A percentile compares a stretch with the other conserved stretches of the same genome.
Conservation (phyloP, 2,113 vertebrate genomes). For the Balaeniceps rex region DNA sequence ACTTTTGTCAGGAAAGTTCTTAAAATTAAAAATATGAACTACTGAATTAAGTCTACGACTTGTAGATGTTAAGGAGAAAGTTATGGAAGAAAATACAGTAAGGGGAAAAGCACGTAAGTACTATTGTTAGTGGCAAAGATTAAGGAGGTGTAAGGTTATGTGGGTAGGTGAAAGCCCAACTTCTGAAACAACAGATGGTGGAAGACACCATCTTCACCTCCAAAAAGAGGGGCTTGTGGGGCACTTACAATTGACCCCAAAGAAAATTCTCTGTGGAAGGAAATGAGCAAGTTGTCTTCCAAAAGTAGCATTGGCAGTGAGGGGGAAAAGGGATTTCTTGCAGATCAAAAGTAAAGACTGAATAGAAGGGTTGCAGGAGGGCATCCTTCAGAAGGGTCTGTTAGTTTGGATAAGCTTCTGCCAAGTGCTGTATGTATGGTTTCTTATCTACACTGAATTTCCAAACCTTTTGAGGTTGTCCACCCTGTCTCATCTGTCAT, state of each 20-base stretch:
- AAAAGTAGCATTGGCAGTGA: not conserved
- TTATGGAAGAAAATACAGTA: not conserved
- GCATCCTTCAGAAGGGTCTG: not conserved
- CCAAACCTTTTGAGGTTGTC: not conserved
- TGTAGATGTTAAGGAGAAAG: not conserved
- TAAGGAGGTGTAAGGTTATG: not conserved
- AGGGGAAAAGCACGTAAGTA: not conserved
- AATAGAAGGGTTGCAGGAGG: not conserved
- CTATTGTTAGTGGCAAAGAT: not conserved
- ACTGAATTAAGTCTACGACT: not conserved
- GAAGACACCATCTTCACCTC: not conserved
- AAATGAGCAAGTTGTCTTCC: not conserved
- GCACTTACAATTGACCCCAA: not conserved
- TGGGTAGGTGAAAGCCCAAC: not conserved
- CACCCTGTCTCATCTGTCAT: not conserved
- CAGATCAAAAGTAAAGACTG: not conserved
- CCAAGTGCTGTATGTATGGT: not conserved
- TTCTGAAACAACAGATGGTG: not conserved
- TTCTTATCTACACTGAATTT: slow-evolving; percentile 7
- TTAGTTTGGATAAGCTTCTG: not conserved
- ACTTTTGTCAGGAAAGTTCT: not conserved
- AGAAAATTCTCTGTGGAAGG: not conserved
- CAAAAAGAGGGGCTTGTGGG: not conserved
- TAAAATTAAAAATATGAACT: not conserved
- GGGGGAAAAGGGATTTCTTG: not conserved